These are phyloP conservation scores for Oopsacas minuta DNA, from an alignment of 37 sponge, comb jelly and placozoan species.

Conservation along the genomic window DNA sequence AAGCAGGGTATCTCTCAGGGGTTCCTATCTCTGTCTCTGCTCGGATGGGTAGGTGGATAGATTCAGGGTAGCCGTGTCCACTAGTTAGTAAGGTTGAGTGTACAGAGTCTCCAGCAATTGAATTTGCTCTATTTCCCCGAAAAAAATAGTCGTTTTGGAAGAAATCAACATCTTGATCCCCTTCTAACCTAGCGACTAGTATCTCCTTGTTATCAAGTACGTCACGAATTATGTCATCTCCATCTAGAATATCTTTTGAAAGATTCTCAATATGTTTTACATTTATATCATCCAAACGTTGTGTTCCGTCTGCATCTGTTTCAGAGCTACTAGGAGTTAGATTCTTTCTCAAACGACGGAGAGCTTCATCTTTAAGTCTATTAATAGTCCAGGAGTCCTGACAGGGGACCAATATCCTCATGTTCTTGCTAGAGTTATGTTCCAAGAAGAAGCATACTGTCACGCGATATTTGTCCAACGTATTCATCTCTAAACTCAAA, in stretches of 20 bases:
- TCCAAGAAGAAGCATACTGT: not conserved
- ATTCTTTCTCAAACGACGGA: not conserved
- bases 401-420: not conserved
- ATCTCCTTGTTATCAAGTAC: constrained; percentile 10
- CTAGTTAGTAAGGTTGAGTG: not conserved
- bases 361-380: not conserved
- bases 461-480: not conserved
- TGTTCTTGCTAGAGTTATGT: not conserved
- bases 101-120: not conserved
- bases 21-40: not conserved
- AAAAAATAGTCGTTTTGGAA: not conserved
- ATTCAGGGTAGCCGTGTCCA: not conserved
- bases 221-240: not conserved
- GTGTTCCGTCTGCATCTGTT: not conserved
- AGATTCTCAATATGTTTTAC: constrained; percentile 11
- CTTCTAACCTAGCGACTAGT: not conserved
- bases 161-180: not conserved
- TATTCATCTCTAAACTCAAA: not conserved
- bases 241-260: not conserved
- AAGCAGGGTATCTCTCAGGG: not conserved
- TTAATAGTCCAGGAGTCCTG: constrained; percentile 13
- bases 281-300: not conserved
- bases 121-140: not conserved
- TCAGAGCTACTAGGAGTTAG: not conserved
- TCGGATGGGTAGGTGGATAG: not conserved